Conservation (phyloP, 2,888 invertebrate species). For the Acrocera orbiculus region DNA sequence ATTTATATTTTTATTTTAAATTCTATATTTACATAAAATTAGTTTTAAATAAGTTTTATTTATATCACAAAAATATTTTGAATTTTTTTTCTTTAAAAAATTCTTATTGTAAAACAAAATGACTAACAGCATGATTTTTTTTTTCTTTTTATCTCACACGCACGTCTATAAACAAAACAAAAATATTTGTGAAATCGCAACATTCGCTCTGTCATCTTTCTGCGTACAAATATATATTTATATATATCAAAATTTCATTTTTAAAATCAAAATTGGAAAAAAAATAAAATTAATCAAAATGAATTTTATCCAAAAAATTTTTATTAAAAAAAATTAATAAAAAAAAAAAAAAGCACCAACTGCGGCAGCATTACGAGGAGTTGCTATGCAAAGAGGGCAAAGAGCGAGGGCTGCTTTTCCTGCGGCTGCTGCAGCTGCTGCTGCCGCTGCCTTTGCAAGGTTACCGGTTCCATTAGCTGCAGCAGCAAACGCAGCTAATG, state of each 20-base stretch:
- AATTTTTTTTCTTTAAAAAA: no score
- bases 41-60: no score
- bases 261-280: slow-evolving; percentile 3
- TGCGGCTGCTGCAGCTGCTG: slow-evolving; percentile 38
- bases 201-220: background rate
- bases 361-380: slow-evolving; percentile 68
- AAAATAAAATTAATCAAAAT: slow-evolving; percentile 12
- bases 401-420: slow-evolving; percentile 49
- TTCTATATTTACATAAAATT: no score
- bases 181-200: background rate
- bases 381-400: slow-evolving; percentile 67
- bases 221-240: slow-evolving; percentile 4
- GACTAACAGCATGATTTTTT: no score
- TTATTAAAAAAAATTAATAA: no score
- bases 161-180: no score
- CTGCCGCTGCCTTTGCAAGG: slow-evolving; percentile 41
- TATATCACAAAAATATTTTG: no score
- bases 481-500: slow-evolving; percentile 51
- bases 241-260: slow-evolving; percentile 6
- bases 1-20: no score
- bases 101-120: no score
- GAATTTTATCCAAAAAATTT: no score
- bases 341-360: slow-evolving; percentile 20
- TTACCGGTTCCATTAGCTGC: slow-evolving; percentile 45
- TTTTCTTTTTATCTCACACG: background rate